Evolutionary conservation across 2,797 vertebrate genomes (phyloP).

Genomic region (Graptemys geographica): DNA sequence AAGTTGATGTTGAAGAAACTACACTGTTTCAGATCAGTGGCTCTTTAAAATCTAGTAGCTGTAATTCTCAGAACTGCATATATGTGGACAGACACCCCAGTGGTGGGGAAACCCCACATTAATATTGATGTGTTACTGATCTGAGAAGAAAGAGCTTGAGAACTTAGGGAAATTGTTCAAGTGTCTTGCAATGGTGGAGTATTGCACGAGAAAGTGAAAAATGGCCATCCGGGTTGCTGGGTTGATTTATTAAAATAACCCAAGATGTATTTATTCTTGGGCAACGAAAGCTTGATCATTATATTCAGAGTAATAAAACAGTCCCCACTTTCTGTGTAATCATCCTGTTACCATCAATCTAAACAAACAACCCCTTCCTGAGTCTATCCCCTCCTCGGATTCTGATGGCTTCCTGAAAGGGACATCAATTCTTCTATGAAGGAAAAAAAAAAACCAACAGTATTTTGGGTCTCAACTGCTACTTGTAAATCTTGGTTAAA

Average conservation of each 20-base stretch:
- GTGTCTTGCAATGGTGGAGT: not conserved
- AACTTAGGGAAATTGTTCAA: not conserved
- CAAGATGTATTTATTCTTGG: constrained; percentile 20
- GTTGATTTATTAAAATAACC: constrained; percentile 63
- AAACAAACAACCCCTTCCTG: no score
- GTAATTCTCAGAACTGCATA: not conserved
- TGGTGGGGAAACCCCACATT: not conserved
- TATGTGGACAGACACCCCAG: not conserved
- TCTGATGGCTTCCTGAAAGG: not conserved
- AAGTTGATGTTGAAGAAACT: not conserved
- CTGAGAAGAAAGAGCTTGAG: not conserved
- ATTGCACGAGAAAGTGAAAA: constrained; percentile 8
- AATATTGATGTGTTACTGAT: not conserved
- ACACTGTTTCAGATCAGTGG: not conserved
- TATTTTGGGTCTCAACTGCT: not conserved
- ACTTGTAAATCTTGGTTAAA: not conserved
- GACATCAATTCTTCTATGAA: not conserved
- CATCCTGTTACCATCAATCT: constrained; percentile 9
- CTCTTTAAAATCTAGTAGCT: not conserved
- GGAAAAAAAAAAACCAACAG: not conserved
- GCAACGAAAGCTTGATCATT: constrained; percentile 28
- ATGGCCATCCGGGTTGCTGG: constrained; percentile 10
- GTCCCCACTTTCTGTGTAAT: not conserved
- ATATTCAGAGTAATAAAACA: constrained; percentile 45
- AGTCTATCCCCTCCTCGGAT: not conserved